Percentiles rank a stretch among this genome's conserved stretches.
phyloP scores from a whole-genome alignment of 1,140 invertebrate species.

The Brachionus sp. region DNA sequence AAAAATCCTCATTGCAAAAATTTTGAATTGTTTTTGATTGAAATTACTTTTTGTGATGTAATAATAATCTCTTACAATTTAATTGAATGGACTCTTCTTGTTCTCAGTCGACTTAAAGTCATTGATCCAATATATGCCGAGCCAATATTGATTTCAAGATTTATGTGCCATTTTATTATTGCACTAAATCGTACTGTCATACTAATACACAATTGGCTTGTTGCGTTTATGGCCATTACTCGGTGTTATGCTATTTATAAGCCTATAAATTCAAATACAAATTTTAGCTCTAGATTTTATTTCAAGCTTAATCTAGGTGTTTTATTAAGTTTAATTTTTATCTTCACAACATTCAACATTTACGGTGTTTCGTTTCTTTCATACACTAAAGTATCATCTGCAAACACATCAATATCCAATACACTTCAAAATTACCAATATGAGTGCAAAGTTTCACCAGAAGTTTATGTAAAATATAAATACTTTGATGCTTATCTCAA shows the following conservation, averaged over 20 bases:
- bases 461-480: constrained; percentile 22
- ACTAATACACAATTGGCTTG: constrained; percentile 31
- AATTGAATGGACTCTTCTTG: constrained; percentile 3
- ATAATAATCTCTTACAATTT: constrained; percentile 20
- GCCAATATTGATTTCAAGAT: constrained; percentile 29
- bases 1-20: constrained; percentile 41
- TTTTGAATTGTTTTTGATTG: constrained; percentile 26
- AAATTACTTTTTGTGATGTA: constrained; percentile 40
- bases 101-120: not conserved
- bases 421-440: not conserved
- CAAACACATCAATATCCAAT: not conserved
- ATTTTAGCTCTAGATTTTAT: constrained; percentile 43
- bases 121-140: constrained; percentile 17
- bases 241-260: constrained; percentile 43
- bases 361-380: constrained; percentile 37
- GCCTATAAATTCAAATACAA: constrained; percentile 16
- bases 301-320: constrained; percentile 13
- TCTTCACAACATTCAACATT: constrained; percentile 33
- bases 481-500: constrained; percentile 43
- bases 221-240: constrained; percentile 30
- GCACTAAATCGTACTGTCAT: constrained; percentile 23
- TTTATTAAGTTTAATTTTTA: not conserved
- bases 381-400: not conserved
- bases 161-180: constrained; percentile 44
- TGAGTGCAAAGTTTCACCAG: constrained; percentile 3